Conservation (phyloP, 1,140 invertebrate genomes). For the Panonychus citri region DNA sequence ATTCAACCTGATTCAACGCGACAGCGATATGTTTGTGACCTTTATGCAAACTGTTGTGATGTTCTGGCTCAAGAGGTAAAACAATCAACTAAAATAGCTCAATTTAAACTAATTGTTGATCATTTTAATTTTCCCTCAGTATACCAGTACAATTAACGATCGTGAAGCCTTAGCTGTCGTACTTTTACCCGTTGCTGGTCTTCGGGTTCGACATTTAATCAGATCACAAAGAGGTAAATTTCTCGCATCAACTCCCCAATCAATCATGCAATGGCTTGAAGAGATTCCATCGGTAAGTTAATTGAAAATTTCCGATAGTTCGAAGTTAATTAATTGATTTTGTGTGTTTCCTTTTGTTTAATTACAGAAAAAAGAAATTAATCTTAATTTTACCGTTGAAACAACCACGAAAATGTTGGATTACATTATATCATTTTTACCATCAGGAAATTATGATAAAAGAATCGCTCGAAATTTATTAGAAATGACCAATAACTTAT, state of each 20-base stretch:
- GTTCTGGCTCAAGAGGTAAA: slow-evolving; percentile 42
- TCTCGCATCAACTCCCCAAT: not conserved
- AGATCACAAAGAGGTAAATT: not conserved
- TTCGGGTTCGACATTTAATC: not conserved
- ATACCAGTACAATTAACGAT: not conserved
- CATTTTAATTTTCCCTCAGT: not conserved
- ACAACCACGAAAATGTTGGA: too few species aligned
- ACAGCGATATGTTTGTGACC: slow-evolving; percentile 46
- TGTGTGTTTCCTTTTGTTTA: too few species aligned
- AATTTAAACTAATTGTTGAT: too few species aligned
- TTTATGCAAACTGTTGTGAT: slow-evolving; percentile 53
- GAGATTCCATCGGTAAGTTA: not conserved
- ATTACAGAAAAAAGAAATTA: too few species aligned
- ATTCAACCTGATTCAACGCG: slow-evolving; percentile 46
- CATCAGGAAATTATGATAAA: too few species aligned
- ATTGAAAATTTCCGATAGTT: not conserved
- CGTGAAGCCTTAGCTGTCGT: not conserved
- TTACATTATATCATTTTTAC: too few species aligned
- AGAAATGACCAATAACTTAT: too few species aligned
- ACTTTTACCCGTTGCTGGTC: not conserved
- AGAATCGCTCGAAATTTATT: too few species aligned
- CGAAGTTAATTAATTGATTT: too few species aligned
- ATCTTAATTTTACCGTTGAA: too few species aligned
- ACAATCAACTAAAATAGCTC: not conserved
- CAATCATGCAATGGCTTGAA: not conserved